Percentiles rank a stretch among this genome's conserved stretches.
Conservation (phyloP, 2,888 invertebrate species). For the Lycophotia porphyrea region DNA sequence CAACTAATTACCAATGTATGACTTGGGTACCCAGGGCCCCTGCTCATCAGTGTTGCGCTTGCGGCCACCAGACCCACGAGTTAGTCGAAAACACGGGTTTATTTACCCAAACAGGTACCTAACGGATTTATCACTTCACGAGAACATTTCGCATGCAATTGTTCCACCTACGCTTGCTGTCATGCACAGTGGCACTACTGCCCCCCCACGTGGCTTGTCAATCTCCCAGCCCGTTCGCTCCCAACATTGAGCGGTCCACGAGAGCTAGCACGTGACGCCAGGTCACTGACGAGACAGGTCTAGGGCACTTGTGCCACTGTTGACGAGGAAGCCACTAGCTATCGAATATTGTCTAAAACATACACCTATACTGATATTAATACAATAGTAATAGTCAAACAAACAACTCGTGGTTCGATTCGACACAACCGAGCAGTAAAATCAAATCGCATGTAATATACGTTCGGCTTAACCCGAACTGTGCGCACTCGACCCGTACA, state of each 20-base stretch:
- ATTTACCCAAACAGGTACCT: neutral
- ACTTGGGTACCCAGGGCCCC: neutral
- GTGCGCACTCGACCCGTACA: neutral
- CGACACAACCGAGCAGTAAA: too few species aligned
- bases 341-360: neutral
- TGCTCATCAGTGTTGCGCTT: neutral
- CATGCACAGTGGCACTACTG: constrained; percentile 30
- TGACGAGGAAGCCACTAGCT: neutral
- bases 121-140: neutral
- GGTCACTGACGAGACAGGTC: neutral
- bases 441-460: too few species aligned
- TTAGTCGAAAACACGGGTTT: neutral
- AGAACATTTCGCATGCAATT: neutral
- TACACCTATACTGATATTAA: too few species aligned
- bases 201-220: neutral
- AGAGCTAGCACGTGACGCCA: constrained; percentile 11
- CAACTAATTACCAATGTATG: neutral
- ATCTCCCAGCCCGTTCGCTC: neutral
- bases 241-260: constrained; percentile 9
- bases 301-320: neutral
- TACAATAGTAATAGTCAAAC: too few species aligned
- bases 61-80: neutral
- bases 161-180: neutral
- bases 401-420: neutral
- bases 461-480: neutral